Conservation (phyloP, 2,888 invertebrate species). For the Baronia brevicornis region DNA sequence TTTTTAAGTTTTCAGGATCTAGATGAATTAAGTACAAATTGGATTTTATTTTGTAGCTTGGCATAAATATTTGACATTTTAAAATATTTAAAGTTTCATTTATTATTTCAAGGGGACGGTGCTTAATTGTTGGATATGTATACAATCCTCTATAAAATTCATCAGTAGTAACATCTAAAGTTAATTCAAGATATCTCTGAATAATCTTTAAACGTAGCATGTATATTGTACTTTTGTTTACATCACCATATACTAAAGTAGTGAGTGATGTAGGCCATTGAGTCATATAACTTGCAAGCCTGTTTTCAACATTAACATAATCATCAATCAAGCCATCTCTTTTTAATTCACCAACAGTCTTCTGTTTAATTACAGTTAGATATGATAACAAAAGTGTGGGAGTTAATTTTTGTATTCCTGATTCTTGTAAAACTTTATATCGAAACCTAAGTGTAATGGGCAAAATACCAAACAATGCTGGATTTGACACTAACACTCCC, state of each 20-base stretch:
- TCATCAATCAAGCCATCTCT: constrained; percentile 31
- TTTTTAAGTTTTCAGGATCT: constrained; percentile 57
- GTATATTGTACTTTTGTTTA: constrained; percentile 41
- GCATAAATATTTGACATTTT: constrained; percentile 48
- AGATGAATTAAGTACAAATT: constrained; percentile 60
- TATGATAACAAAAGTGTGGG: constrained; percentile 37
- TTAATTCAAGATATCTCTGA: constrained; percentile 58
- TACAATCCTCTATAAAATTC: constrained; percentile 52
- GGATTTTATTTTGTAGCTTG: constrained; percentile 52
- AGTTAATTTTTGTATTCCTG: constrained; percentile 44
- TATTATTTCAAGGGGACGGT: constrained; percentile 54
- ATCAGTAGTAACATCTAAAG: constrained; percentile 48
- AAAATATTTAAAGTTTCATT: constrained; percentile 53
- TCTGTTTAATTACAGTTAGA: constrained; percentile 44
- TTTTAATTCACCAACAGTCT: constrained; percentile 47
- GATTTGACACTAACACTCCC: constrained; percentile 39
- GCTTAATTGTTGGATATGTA: constrained; percentile 64
- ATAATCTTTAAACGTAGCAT: constrained; percentile 55
- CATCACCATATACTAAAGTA: constrained; percentile 47
- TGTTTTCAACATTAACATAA: constrained; percentile 54
- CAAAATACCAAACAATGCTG: constrained; percentile 46
- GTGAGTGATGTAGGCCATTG: constrained; percentile 69
- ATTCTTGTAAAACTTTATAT: constrained; percentile 53
- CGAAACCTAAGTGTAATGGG: constrained; percentile 55
- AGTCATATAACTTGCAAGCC: constrained; percentile 55